Conservation (phyloP, 2,797 vertebrate species). For the Echeneis naucrates region DNA sequence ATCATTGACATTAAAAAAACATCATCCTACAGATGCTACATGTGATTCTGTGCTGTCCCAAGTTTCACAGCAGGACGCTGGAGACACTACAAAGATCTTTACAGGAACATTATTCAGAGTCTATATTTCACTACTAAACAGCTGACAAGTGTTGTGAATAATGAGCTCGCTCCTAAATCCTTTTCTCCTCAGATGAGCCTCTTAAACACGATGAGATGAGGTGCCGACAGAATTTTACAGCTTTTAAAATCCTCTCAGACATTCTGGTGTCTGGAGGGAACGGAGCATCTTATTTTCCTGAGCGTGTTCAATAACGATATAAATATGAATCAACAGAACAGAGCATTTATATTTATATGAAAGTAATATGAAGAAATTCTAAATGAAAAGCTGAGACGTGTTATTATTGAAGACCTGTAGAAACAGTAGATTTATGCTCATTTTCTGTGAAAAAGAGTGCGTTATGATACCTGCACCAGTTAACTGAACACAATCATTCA, state of each 20-base stretch:
- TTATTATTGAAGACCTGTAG: too few species aligned
- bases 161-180: constrained; percentile 10
- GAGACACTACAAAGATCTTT: constrained; percentile 18
- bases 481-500: too few species aligned
- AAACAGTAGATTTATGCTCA: too few species aligned
- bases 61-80: constrained; percentile 24
- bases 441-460: too few species aligned
- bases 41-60: neutral
- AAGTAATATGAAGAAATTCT: too few species aligned
- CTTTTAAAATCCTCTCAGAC: constrained; percentile 3
- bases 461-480: too few species aligned
- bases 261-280: neutral
- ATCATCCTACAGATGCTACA: neutral
- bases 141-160: constrained; percentile 7
- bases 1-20: neutral
- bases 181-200: neutral
- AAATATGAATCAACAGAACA: too few species aligned
- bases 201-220: constrained; percentile 11
- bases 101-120: constrained; percentile 31
- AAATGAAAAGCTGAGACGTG: too few species aligned
- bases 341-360: too few species aligned
- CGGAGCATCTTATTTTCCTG: too few species aligned
- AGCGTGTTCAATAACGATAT: too few species aligned
- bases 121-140: constrained; percentile 5
- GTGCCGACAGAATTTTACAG: neutral